Conservation (phyloP, 2,888 invertebrate species). For the Nomada flava region DNA sequence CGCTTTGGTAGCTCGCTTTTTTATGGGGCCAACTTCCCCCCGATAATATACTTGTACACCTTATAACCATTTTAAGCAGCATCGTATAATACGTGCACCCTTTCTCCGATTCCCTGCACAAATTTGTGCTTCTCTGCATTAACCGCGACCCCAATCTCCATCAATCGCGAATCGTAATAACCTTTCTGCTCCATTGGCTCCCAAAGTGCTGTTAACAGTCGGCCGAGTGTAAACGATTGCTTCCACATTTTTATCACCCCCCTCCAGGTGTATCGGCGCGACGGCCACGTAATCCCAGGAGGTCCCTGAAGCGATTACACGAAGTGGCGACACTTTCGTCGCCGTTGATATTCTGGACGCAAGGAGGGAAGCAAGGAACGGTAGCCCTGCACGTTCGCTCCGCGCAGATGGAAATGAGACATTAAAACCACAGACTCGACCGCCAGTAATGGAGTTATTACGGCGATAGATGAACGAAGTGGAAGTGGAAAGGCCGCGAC, state of each 20-base stretch:
- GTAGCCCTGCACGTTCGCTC: slow-evolving; percentile 38
- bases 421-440: slow-evolving; percentile 44
- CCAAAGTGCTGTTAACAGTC: slow-evolving; percentile 1
- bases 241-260: background rate
- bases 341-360: background rate
- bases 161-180: background rate
- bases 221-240: background rate
- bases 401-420: slow-evolving; percentile 55
- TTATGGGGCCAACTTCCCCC: too few relatives aligned
- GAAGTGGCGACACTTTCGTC: slow-evolving; percentile 50
- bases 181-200: background rate
- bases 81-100: too few relatives aligned
- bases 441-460: slow-evolving; percentile 61
- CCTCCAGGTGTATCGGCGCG: background rate
- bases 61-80: too few relatives aligned
- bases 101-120: too few relatives aligned
- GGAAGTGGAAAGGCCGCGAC: background rate
- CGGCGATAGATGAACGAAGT: slow-evolving; percentile 40
- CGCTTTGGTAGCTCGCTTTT: too few relatives aligned
- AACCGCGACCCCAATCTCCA: background rate
- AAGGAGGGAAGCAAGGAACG: slow-evolving; percentile 16
- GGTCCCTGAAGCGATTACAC: slow-evolving; percentile 41
- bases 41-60: too few relatives aligned
- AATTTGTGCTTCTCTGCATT: too few relatives aligned
- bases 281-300: slow-evolving; percentile 22